Evolutionary conservation across 2,113 vertebrate species (phyloP), one percentile per base, ranked within the genome.

Genomic region (Montifringilla adamsi): DNA sequence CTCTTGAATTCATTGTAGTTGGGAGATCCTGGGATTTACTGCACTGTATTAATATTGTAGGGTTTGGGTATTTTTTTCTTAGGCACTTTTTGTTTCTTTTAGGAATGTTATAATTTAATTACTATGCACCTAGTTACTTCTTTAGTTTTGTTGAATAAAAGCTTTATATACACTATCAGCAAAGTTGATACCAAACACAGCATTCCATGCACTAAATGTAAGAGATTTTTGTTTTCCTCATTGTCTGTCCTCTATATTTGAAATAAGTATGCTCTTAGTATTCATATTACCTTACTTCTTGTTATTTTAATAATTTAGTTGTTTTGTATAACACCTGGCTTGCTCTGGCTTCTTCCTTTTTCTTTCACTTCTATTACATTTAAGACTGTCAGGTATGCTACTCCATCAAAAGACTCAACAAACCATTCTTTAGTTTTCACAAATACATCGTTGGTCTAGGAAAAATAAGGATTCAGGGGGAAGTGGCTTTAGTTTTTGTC

Each of bases 381-480:
- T 82, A 35, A 60, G 37, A n/a, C 15, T 84, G 31, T 31, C 31
- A 75, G 39, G n/a, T 53, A 52, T 33, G 31, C n/a, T 47, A 69
- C 21, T 69, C 30, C 44, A 80, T 16, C 53, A 68, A 72, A 64
- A 89, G 39, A 53, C 39, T 49, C 44, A 67, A 52, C 16, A 21
- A 80, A 33, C 22, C 22, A 44, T 31, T 23, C 10, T 33, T 86
- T 69, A 62, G 33, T 50, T 76, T 62, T 76, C 31, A 63, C 7
- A 58, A 1, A 1, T 3, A 83, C 3, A 35, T 11, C 23, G 67
- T 5, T 1, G 3, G 8, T 17, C 37, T 63, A 46, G 31, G 28
- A 74, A 86, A 91, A 68, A 73, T 1, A 0, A 24, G 8, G 26
- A 3, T 5, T 30, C 0, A 0, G 3, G 8, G 9, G 6, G 10